Percentiles rank a stretch among this genome's conserved stretches.
phyloP scores from a whole-genome alignment of 2,888 invertebrate species.

The Bibio marci region DNA sequence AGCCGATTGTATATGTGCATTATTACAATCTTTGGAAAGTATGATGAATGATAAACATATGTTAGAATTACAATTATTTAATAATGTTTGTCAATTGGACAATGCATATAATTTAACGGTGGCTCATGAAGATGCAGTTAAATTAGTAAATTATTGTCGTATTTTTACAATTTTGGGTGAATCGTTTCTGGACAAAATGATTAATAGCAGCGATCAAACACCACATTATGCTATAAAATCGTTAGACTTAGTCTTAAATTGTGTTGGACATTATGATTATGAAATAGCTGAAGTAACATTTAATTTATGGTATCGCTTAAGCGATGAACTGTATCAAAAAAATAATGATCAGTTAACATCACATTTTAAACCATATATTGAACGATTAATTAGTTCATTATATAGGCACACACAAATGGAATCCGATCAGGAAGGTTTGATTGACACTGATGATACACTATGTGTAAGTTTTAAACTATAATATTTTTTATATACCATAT shows the following conservation, averaged over 20 bases:
- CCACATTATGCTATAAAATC: conserved; percentile 66
- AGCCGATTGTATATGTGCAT: conserved; percentile 74
- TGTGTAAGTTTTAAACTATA: conserved; percentile 29
- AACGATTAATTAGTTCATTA: conserved; percentile 73
- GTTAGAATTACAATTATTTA: conserved; percentile 65
- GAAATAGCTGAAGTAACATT: conserved; percentile 90
- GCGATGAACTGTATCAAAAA: conserved; percentile 82
- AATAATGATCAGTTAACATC: conserved; percentile 65
- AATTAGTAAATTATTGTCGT: conserved; percentile 83
- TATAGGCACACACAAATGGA: conserved; percentile 93
- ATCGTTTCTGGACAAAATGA: conserved; percentile 71
- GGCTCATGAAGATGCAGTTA: conserved; percentile 84
- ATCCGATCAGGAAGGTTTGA: conserved; percentile 74
- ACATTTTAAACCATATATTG: conserved; percentile 78
- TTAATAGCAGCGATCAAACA: conserved; percentile 39
- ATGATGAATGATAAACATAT: conserved; percentile 52
- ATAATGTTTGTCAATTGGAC: conserved; percentile 62
- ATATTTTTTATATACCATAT: conserved; percentile 1
- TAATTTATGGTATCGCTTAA: conserved; percentile 89
- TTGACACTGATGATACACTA: conserved; percentile 74
- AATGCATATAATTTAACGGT: conserved; percentile 81
- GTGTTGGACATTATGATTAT: conserved; percentile 94
- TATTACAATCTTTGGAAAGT: conserved; percentile 67
- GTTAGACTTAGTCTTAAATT: conserved; percentile 74
- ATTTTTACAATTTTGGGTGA: conserved; percentile 92